Evolutionary conservation across 2,888 invertebrate genomes (phyloP).

Genomic region (Chrysotoxum bicinctum): DNA sequence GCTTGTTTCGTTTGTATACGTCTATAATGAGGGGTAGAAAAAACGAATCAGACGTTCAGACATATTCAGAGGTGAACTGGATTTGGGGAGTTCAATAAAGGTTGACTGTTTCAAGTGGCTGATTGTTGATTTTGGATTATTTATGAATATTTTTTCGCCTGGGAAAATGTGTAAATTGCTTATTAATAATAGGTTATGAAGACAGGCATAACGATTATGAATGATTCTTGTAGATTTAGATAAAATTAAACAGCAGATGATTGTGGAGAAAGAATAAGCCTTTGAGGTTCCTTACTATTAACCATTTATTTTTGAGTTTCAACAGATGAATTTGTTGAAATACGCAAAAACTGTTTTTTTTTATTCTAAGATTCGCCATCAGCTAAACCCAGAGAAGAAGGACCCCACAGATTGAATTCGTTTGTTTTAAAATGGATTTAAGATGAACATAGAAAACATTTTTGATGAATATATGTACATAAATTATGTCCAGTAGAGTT

Average conservation of each 20-base stretch:
- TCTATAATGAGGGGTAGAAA: not conserved
- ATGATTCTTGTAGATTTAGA: not conserved
- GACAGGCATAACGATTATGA: not conserved
- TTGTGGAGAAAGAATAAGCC: not conserved
- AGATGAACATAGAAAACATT: no score
- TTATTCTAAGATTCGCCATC: no score
- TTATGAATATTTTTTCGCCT: slow-evolving; percentile 44
- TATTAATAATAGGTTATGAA: slow-evolving; percentile 31
- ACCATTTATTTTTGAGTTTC: no score
- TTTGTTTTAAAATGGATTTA: no score
- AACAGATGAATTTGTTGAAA: no score
- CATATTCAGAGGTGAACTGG: slow-evolving; percentile 19
- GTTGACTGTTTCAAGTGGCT: slow-evolving; percentile 53
- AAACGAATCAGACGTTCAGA: slow-evolving; percentile 6
- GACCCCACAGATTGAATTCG: no score
- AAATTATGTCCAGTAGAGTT: no score
- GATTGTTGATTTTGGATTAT: slow-evolving; percentile 35
- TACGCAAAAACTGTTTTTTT: no score
- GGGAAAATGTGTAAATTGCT: slow-evolving; percentile 25
- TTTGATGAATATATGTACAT: no score
- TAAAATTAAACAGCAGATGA: not conserved
- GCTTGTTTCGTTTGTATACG: slow-evolving; percentile 11
- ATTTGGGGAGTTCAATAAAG: slow-evolving; percentile 23
- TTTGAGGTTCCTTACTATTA: not conserved
- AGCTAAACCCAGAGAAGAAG: no score